A percentile compares a stretch with the other conserved stretches of the same genome.
Evolutionary conservation across 2,797 vertebrate species (phyloP).

Genomic region (Somateria mollissima): DNA sequence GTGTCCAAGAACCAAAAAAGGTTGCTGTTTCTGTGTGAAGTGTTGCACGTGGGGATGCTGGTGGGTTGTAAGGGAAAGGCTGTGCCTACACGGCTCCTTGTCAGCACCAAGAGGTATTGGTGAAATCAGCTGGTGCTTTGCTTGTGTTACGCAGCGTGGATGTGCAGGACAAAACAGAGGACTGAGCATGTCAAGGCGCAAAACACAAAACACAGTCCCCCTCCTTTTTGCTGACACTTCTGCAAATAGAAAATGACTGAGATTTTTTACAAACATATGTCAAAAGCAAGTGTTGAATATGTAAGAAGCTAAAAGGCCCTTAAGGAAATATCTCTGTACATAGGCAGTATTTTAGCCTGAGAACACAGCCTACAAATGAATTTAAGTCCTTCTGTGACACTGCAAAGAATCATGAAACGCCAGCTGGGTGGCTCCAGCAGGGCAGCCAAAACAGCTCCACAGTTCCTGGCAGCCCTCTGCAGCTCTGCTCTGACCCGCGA

Average conservation of each 20-base stretch:
- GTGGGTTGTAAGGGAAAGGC: too few species aligned
- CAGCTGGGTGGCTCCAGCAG: background rate
- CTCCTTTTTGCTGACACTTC: background rate
- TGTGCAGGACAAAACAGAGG: background rate
- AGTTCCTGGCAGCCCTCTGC: too few species aligned
- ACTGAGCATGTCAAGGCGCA: background rate
- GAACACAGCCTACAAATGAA: background rate
- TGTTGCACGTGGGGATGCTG: fast-evolving
- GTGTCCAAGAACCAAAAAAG: background rate
- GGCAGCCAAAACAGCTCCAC: background rate
- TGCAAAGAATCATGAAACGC: background rate
- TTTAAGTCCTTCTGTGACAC: background rate
- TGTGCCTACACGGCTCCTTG: fast-evolving
- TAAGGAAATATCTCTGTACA: background rate
- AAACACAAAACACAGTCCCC: background rate
- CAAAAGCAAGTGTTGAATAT: background rate
- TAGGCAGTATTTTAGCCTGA: background rate
- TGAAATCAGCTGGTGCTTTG: background rate
- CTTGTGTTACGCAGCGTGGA: fast-evolving
- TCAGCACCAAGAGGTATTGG: background rate
- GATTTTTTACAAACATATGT: background rate
- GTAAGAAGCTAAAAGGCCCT: background rate
- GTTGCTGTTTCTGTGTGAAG: background rate
- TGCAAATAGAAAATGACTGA: background rate
- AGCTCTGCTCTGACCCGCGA: fast-evolving